Conservation (phyloP, 2,888 invertebrate species). For the Yponomeuta cagnagella region DNA sequence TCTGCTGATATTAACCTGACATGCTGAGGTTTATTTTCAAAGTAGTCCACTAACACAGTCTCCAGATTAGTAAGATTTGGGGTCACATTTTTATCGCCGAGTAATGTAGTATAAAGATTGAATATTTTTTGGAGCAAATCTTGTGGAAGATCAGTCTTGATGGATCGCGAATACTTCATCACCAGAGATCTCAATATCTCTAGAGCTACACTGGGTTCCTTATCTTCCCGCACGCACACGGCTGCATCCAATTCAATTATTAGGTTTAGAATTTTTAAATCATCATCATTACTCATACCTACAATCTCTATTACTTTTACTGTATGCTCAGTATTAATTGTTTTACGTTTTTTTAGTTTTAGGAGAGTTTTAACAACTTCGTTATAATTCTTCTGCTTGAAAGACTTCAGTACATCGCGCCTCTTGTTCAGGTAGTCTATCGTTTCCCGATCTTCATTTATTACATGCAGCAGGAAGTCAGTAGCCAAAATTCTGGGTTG, state of each 20-base stretch:
- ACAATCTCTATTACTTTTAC: conserved; percentile 57
- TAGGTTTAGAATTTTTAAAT: conserved; percentile 54
- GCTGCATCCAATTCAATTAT: conserved; percentile 47
- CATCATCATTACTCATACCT: conserved; percentile 56
- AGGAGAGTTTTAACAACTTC: conserved; percentile 61
- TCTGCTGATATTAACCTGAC: conserved; percentile 65
- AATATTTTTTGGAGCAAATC: conserved; percentile 52
- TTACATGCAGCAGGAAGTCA: conserved; percentile 47
- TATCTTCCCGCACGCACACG: conserved; percentile 60
- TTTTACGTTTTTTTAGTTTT: conserved; percentile 59
- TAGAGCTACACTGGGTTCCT: conserved; percentile 66
- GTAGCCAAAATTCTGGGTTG: conserved; percentile 44
- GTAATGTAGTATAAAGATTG: conserved; percentile 59
- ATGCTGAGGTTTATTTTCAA: conserved; percentile 77
- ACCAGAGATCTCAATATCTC: conserved; percentile 66
- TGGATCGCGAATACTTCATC: conserved; percentile 57
- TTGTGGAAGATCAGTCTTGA: conserved; percentile 42
- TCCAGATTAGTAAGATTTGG: conserved; percentile 74
- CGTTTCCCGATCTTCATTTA: conserved; percentile 42
- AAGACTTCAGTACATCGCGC: conserved; percentile 59
- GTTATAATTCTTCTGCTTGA: conserved; percentile 70
- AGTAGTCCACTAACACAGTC: conserved; percentile 69
- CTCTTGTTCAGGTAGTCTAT: conserved; percentile 46
- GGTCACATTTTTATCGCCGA: conserved; percentile 50
- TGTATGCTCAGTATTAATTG: conserved; percentile 47